Base-by-base conservation (phyloP, 2,888 invertebrate genomes). In the Hirtodrosophila histrioides region DNA sequence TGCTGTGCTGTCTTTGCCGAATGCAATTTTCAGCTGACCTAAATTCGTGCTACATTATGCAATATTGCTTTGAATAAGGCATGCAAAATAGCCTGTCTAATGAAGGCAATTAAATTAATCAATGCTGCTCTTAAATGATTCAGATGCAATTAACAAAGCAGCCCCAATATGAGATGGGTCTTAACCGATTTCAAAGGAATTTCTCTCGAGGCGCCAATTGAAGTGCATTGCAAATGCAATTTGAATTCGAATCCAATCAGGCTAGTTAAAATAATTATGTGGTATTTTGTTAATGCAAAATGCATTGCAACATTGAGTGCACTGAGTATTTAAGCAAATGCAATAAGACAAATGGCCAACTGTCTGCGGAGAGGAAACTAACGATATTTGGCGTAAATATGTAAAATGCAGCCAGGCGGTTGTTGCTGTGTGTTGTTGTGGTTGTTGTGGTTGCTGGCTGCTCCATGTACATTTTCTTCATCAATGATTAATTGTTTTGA, bases 401-500 rank as follows among this genome's bases (percentile, higher is more conserved):
- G 68, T 62, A 72, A 57, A 55, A 63, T 56, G 29, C 72, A 66
- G 64, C 60, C 61, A 62, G 51, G 57, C 71, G 54, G 58, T 49
- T 51, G 7, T 9, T n/a, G 41, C 10, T 11, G 29, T 50, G 17
- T 45, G 24, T 17, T 44, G 65, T 17, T 29, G 51, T 12, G 44
- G 53, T 27, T 49, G 62, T 65, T 60, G 66, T 12, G 53, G 50
- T 35, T 37, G 39, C 45, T 11, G 57, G 57, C 66, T 63, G 69
- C 68, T 69, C 58, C 76, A 65, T 78, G 75, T 65, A 82, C 77
- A 82, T 75, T 87, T 87, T 87, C 86, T 86, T 75, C 79, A 79
- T 87, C 85, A 86, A 86, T 85, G 85, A 85, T 85, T 87, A 85
- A 85, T 85, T 85, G 88, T 87, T 85, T 87, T 87, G 85, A 85